A percentile compares a stretch with the other conserved stretches of the same genome.
Conservation (phyloP, 2,888 invertebrate genomes). For the Stictocephala bisonia region DNA sequence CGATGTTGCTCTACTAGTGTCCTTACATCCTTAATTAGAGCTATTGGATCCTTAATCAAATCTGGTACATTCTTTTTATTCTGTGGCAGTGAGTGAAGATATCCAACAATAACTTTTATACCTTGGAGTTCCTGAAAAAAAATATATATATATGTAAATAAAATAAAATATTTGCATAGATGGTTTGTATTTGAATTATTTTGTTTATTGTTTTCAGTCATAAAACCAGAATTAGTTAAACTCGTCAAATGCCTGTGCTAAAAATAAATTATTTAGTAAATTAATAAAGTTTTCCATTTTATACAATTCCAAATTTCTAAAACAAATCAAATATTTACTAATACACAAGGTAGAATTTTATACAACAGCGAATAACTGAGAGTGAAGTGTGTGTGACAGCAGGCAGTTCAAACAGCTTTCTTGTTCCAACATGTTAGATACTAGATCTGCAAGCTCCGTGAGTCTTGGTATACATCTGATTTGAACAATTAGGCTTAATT, state of each 20-base stretch:
- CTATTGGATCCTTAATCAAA: constrained; percentile 88
- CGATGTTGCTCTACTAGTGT: constrained; percentile 89
- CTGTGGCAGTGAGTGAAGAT: constrained; percentile 88
- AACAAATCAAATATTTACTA: neutral
- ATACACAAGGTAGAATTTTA: no score
- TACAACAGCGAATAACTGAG: no score
- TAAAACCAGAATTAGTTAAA: no score
- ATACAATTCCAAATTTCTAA: neutral
- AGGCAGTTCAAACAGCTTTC: no score
- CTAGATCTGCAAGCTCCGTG: no score
- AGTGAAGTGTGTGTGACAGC: no score
- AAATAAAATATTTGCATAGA: neutral
- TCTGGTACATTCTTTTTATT: constrained; percentile 94
- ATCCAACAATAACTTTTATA: constrained; percentile 84
- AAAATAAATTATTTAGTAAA: neutral
- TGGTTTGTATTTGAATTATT: neutral
- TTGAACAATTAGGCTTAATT: no score
- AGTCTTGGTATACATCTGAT: no score
- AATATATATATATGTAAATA: neutral
- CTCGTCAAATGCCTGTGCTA: no score
- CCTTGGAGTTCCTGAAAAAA: constrained; percentile 67
- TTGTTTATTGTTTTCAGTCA: no score
- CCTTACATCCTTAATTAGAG: constrained; percentile 88
- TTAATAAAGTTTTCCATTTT: neutral
- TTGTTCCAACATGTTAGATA: no score